Evolutionary conservation across 2,797 vertebrate species (phyloP).

Genomic region (Pseudochromis fuscus): DNA sequence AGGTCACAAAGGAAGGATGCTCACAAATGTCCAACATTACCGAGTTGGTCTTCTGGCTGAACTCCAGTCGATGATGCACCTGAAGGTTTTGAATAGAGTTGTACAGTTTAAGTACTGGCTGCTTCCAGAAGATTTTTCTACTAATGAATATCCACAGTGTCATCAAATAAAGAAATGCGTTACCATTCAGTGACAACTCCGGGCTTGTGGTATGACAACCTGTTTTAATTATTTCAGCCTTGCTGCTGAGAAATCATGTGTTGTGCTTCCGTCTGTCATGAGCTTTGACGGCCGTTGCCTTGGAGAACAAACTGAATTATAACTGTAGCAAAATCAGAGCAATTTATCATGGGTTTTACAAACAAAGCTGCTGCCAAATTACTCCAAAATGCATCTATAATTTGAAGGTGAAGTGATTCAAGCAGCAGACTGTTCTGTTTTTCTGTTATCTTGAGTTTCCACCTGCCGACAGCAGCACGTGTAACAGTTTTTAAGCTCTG

Average conservation of each 20-base stretch:
- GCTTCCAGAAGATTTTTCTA: slow-evolving; percentile 6
- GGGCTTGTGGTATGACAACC: too few species aligned
- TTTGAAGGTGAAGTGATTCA: background rate
- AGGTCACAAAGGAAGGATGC: slow-evolving; percentile 19
- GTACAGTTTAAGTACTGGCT: slow-evolving; percentile 21
- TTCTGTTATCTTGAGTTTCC: background rate
- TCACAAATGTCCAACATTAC: background rate
- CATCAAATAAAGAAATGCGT: too few species aligned
- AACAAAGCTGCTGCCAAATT: background rate
- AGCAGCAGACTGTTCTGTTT: background rate
- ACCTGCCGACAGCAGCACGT: background rate
- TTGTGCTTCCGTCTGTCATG: background rate
- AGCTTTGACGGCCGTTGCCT: background rate
- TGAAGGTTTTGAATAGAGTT: slow-evolving; percentile 3
- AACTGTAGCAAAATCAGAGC: background rate
- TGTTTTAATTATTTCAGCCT: background rate
- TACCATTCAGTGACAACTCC: too few species aligned
- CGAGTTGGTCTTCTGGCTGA: background rate
- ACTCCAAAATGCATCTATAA: slow-evolving; percentile 8
- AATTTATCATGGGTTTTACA: too few species aligned
- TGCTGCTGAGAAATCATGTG: background rate
- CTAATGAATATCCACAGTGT: background rate
- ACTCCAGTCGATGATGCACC: slow-evolving; percentile 3
- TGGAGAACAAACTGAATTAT: background rate
- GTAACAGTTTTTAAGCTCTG: background rate